Conservation (phyloP, 2,888 invertebrate genomes). For the Hemaris fuciformis region DNA sequence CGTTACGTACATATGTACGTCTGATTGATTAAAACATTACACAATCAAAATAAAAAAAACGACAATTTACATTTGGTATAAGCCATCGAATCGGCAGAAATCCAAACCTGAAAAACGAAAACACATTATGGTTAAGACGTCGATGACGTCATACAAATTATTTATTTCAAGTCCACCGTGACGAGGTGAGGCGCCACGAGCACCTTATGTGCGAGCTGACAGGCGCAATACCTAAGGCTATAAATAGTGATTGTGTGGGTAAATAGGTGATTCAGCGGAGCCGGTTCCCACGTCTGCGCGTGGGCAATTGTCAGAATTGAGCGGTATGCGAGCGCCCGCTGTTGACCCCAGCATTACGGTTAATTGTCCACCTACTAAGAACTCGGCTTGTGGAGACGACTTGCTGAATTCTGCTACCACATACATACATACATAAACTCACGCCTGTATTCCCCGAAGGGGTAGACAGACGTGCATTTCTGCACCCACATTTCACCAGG, state of each 20-base stretch:
- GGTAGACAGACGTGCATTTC: no score
- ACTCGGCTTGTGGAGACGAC: not conserved
- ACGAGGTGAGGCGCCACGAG: not conserved
- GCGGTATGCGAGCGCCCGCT: conserved; percentile 64
- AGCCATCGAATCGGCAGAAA: no score
- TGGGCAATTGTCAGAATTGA: conserved; percentile 68
- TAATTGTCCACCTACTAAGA: conserved; percentile 67
- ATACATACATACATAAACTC: no score
- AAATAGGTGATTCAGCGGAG: conserved; percentile 47
- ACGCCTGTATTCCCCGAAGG: no score
- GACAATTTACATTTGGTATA: no score
- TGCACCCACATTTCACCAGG: no score
- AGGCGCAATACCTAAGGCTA: no score
- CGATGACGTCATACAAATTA: not conserved
- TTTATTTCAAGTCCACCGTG: not conserved
- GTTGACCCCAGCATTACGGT: conserved; percentile 62
- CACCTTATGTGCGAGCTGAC: not conserved
- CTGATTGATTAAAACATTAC: no score
- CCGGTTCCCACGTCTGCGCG: conserved; percentile 65
- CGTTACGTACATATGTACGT: no score
- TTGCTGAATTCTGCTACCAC: not conserved
- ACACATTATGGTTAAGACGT: no score
- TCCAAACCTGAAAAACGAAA: no score
- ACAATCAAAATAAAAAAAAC: no score
- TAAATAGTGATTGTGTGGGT: conserved; percentile 9